Conservation (phyloP, 2,888 invertebrate species). For the Eristalinus sepulchralis region DNA sequence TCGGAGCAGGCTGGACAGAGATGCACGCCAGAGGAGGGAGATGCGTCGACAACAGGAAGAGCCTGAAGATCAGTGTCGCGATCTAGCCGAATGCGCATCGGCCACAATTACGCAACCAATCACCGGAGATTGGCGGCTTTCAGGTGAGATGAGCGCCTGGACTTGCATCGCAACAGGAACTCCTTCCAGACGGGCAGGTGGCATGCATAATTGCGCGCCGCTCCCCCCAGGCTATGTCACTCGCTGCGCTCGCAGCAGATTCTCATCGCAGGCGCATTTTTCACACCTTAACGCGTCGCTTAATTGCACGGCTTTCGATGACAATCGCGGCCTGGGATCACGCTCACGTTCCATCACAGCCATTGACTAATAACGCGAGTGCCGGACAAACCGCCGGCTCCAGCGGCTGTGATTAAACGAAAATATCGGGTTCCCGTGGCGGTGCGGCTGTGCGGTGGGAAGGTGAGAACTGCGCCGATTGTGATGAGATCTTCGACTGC, state of each 20-base stretch:
- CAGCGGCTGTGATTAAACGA: not conserved
- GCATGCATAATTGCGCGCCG: not conserved
- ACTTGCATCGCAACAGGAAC: conserved; percentile 43
- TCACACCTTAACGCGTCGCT: conserved; percentile 65
- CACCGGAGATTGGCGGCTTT: not conserved
- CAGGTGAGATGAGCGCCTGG: conserved; percentile 50
- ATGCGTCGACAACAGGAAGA: not conserved
- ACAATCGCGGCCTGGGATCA: conserved; percentile 22
- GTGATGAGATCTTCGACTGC: not conserved
- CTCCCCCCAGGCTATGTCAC: conserved; percentile 26
- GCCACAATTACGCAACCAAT: conserved; percentile 36
- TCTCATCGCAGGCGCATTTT: conserved; percentile 46
- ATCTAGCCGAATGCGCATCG: conserved; percentile 30
- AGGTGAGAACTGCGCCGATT: conserved; percentile 11
- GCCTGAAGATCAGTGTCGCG: conserved; percentile 44
- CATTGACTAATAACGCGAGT: conserved; percentile 50
- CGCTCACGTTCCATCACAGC: conserved; percentile 48
- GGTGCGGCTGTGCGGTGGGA: not conserved
- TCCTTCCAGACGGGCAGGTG: conserved; percentile 17
- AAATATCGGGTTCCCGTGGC: conserved; percentile 11
- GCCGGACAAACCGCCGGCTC: not conserved
- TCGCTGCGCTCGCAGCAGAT: conserved; percentile 35
- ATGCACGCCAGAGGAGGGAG: not conserved
- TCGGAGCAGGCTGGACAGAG: conserved; percentile 6
- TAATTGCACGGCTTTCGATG: conserved; percentile 36